Conservation (phyloP, 2,797 vertebrate genomes). For the Xerus rutilus region DNA sequence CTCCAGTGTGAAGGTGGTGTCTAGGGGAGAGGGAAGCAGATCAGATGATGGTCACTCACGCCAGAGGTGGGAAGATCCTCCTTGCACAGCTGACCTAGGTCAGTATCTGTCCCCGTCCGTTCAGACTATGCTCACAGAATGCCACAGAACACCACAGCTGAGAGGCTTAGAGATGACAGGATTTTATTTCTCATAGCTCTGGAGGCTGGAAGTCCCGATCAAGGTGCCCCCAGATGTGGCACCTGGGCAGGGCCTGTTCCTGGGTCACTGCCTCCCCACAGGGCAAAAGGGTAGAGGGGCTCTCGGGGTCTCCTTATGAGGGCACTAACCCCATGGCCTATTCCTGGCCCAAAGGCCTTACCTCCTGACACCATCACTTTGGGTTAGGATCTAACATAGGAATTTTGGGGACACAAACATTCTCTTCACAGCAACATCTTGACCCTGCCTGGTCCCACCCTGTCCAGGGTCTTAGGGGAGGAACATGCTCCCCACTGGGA, state of each 20-base stretch:
- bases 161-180: neutral
- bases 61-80: neutral
- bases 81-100: neutral
- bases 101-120: neutral
- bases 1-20: neutral
- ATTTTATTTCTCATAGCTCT: neutral
- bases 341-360: neutral
- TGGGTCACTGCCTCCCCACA: neutral
- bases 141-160: neutral
- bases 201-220: neutral
- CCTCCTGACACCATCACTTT: neutral
- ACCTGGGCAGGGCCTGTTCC: neutral
- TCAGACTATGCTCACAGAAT: neutral
- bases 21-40: neutral
- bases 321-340: neutral
- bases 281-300: too few species aligned
- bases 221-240: neutral
- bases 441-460: neutral
- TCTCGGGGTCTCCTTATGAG: neutral
- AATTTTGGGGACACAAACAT: neutral
- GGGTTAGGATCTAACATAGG: neutral
- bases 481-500: fast-evolving
- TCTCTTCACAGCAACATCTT: neutral
- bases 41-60: neutral
- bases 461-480: neutral